Evolutionary conservation across 2,888 invertebrate species (phyloP).

Genomic region (Gastrophysa polygoni): DNA sequence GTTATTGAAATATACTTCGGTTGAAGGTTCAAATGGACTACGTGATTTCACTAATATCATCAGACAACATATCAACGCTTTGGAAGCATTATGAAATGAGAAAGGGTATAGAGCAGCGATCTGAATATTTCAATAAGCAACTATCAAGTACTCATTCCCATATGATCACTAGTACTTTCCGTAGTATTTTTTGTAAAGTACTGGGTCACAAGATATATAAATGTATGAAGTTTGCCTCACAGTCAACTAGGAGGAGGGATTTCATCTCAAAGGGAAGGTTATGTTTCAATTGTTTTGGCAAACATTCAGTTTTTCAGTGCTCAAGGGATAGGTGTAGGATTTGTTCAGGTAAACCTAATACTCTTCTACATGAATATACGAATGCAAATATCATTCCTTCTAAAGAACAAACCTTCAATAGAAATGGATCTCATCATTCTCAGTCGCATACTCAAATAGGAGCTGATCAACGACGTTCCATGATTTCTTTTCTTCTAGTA

Average conservation of each 20-base stretch:
- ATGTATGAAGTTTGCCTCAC: neutral
- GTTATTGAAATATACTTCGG: conserved; percentile 4
- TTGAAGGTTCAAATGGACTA: conserved; percentile 1
- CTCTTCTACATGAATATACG: neutral
- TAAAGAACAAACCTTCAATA: neutral
- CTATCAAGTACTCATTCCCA: neutral
- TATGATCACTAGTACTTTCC: too few relatives aligned
- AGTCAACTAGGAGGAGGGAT: neutral
- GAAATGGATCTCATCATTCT: neutral
- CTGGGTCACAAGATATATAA: neutral
- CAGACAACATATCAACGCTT: conserved; percentile 13
- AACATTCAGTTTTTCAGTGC: neutral
- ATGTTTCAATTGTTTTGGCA: neutral
- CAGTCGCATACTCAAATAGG: neutral
- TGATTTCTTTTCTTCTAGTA: too few relatives aligned
- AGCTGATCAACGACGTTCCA: too few relatives aligned
- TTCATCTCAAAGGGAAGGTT: neutral
- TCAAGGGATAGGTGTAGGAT: neutral
- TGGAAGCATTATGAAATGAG: conserved; percentile 7
- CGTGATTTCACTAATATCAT: conserved; percentile 7
- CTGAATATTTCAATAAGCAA: neutral
- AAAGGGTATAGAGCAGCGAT: too few relatives aligned
- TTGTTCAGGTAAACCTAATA: neutral
- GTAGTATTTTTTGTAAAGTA: neutral
- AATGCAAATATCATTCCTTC: too few relatives aligned